These are phyloP conservation scores for Sepiola atlantica DNA, from an alignment of 2,888 invertebrate genomes.

Conservation along the genomic window DNA sequence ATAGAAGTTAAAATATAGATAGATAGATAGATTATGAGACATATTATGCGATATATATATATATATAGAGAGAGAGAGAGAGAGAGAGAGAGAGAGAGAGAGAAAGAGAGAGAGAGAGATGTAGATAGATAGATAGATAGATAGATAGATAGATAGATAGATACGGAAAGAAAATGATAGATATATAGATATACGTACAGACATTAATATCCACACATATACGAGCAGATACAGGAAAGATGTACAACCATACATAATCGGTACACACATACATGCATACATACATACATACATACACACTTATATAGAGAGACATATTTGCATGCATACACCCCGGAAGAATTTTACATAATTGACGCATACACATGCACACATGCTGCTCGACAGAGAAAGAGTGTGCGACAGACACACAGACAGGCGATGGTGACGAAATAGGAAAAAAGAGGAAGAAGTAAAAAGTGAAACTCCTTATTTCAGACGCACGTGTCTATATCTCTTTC, in stretches of 20 bases:
- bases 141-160: constrained; percentile 5
- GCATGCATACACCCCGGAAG: no score
- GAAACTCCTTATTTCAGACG: no score
- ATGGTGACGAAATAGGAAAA: no score
- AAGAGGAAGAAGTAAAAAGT: no score
- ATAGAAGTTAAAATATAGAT: background rate
- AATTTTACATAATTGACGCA: no score
- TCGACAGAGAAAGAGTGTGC: no score
- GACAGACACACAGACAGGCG: no score
- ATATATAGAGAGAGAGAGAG: background rate
- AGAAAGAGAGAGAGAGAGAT: background rate
- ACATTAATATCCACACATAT: no score
- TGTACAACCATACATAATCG: background rate
- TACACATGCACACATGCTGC: no score
- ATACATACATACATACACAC: background rate
- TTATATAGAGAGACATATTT: no score
- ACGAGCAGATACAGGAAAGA: no score
- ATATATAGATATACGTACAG: background rate
- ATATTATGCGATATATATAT: background rate
- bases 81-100: background rate
- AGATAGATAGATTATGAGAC: background rate
- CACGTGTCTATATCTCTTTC: no score
- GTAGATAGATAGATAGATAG: background rate
- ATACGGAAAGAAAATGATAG: background rate
- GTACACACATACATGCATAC: background rate